These are phyloP conservation scores for Solenopsis invicta DNA, from an alignment of 1,140 invertebrate species.

Conservation along the genomic window DNA sequence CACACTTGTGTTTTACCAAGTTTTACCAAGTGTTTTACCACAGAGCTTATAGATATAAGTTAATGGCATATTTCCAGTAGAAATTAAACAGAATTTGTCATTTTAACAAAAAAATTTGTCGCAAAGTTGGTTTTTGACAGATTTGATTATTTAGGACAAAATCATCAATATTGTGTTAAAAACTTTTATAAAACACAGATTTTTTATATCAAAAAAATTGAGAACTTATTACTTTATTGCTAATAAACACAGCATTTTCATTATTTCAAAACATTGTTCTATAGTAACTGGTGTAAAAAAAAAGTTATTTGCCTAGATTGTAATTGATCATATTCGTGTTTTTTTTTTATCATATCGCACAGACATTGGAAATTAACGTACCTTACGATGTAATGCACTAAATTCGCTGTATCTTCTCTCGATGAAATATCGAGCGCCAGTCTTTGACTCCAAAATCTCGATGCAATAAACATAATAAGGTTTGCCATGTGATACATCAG, in stretches of 20 bases:
- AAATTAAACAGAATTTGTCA: too few relatives aligned
- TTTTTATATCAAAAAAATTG: background rate
- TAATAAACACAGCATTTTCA: background rate
- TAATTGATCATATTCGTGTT: background rate
- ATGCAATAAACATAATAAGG: constrained; percentile 88
- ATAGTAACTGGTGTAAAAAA: too few relatives aligned
- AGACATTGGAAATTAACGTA: constrained; percentile 65
- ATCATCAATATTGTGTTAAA: too few relatives aligned
- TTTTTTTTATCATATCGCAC: background rate
- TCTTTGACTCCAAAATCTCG: constrained; percentile 85
- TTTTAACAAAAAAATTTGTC: too few relatives aligned
- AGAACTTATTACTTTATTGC: background rate
- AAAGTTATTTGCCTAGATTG: too few relatives aligned
- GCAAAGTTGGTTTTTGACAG: too few relatives aligned
- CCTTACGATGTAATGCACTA: constrained; percentile 88
- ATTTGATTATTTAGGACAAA: too few relatives aligned
- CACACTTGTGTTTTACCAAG: background rate
- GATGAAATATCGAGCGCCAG: constrained; percentile 85
- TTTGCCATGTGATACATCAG: constrained; percentile 84
- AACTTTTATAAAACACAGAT: background rate
- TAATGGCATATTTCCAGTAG: background rate
- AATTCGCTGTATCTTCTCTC: constrained; percentile 89
- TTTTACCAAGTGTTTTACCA: too few relatives aligned
- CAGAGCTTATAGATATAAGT: background rate
- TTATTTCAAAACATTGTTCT: background rate